Percentiles rank a stretch among this genome's conserved stretches.
Evolutionary conservation across 2,888 invertebrate genomes (phyloP).

Genomic region (Tetheella fluctuosa): DNA sequence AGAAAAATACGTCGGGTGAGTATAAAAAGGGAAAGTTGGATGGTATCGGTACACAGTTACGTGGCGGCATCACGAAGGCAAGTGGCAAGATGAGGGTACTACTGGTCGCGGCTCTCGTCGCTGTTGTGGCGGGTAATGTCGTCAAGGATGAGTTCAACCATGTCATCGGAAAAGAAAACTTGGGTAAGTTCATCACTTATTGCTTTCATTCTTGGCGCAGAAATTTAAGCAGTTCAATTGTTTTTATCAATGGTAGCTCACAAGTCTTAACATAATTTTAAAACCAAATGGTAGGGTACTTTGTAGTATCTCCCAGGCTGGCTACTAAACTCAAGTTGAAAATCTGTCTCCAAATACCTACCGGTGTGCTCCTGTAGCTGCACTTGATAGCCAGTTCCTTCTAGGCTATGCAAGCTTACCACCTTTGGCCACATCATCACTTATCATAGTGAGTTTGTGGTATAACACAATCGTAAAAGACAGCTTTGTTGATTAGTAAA

Average conservation of each 20-base stretch:
- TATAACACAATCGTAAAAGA: too few species aligned
- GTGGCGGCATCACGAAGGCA: slow-evolving; percentile 25
- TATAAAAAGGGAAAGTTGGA: slow-evolving; percentile 56
- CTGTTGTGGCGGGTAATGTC: slow-evolving; percentile 63
- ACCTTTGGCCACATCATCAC: too few species aligned
- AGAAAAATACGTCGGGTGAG: slow-evolving; percentile 19
- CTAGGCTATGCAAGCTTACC: too few species aligned
- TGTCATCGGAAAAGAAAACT: slow-evolving; percentile 61
- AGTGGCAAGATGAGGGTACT: slow-evolving; percentile 56
- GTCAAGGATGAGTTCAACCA: slow-evolving; percentile 58
- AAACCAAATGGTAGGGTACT: too few species aligned
- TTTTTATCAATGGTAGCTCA: not conserved
- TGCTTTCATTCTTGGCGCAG: too few species aligned
- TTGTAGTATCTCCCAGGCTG: too few species aligned
- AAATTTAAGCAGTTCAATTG: not conserved
- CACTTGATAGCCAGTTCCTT: too few species aligned
- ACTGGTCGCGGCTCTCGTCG: slow-evolving; percentile 55
- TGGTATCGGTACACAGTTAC: slow-evolving; percentile 43
- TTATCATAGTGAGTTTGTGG: too few species aligned
- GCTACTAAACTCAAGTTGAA: too few species aligned
- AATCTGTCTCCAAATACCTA: too few species aligned
- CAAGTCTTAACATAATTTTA: not conserved
- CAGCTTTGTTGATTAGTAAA: too few species aligned
- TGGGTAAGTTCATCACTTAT: slow-evolving; percentile 55
- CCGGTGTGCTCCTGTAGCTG: too few species aligned